Conservation (phyloP, 2,797 vertebrate genomes). For the Anomalospiza imberbis region DNA sequence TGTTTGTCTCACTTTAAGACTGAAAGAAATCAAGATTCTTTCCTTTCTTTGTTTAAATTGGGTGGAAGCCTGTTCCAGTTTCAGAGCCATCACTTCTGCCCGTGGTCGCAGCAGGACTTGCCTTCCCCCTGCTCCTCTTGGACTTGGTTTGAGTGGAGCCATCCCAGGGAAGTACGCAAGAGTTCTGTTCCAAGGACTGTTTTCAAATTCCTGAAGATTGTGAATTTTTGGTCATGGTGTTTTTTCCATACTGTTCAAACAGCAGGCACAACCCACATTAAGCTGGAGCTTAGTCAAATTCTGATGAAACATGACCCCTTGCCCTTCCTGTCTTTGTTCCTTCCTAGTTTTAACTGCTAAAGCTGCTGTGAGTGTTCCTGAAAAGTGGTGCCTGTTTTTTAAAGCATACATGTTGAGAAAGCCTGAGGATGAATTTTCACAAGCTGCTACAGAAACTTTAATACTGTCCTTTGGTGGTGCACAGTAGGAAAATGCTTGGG, state of each 20-base stretch:
- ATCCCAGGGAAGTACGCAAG: neutral
- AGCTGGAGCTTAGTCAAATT: constrained; percentile 43
- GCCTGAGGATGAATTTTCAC: neutral
- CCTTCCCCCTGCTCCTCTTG: neutral
- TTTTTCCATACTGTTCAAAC: constrained; percentile 33
- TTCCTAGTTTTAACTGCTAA: constrained; percentile 58
- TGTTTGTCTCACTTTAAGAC: neutral
- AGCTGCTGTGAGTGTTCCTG: constrained; percentile 68
- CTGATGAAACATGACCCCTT: constrained; percentile 58
- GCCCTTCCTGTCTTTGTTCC: constrained; percentile 75
- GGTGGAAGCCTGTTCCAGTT: neutral
- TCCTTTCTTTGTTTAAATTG: neutral
- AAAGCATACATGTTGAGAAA: neutral
- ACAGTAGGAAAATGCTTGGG: neutral
- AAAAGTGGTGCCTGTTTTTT: constrained; percentile 60
- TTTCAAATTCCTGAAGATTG: neutral
- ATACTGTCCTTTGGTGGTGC: neutral
- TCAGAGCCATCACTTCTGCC: neutral
- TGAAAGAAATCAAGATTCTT: neutral
- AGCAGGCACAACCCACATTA: constrained; percentile 23
- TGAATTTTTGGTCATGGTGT: neutral
- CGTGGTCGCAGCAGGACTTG: neutral
- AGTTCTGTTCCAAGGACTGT: neutral
- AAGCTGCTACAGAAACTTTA: neutral
- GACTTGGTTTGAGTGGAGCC: neutral